Evolutionary conservation across 2,113 vertebrate species (phyloP).

Genomic region (Andinoacara biseriatus): DNA sequence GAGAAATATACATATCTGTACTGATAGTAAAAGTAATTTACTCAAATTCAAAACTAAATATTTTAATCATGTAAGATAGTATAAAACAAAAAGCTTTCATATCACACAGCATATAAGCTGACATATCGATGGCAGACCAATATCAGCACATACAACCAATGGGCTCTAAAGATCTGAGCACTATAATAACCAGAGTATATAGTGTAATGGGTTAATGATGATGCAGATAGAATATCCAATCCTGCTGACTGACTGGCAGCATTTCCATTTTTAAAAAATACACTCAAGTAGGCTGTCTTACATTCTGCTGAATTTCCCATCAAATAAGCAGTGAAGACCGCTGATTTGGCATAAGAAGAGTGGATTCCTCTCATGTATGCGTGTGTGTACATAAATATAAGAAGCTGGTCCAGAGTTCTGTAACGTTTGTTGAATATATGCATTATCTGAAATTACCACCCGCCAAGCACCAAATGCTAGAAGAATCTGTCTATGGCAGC

Average conservation of each 20-base stretch:
- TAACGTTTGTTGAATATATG: background rate
- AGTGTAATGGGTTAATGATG: background rate
- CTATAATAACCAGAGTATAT: background rate
- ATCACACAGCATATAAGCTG: no score
- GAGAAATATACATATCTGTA: background rate
- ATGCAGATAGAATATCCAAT: slow-evolving; percentile 16
- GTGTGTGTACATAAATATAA: slow-evolving; percentile 22
- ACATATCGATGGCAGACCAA: no score
- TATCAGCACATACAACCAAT: background rate
- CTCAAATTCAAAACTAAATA: background rate
- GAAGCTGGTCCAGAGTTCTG: slow-evolving; percentile 8
- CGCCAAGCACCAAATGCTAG: slow-evolving; percentile 6
- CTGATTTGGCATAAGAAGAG: slow-evolving; percentile 24
- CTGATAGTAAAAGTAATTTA: background rate
- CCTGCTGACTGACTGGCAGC: background rate
- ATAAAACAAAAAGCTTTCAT: background rate
- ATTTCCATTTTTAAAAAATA: background rate
- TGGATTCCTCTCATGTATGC: slow-evolving; percentile 11
- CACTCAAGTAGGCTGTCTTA: slow-evolving; percentile 5
- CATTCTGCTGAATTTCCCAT: slow-evolving; percentile 36
- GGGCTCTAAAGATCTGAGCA: background rate
- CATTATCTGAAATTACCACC: slow-evolving; percentile 28
- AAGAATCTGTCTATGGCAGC: slow-evolving; percentile 16
- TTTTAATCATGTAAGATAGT: background rate
- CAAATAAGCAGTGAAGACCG: background rate